These are phyloP conservation scores for Ptilonorhynchus violaceus DNA, from an alignment of 2,113 vertebrate species.

Conservation along the genomic window DNA sequence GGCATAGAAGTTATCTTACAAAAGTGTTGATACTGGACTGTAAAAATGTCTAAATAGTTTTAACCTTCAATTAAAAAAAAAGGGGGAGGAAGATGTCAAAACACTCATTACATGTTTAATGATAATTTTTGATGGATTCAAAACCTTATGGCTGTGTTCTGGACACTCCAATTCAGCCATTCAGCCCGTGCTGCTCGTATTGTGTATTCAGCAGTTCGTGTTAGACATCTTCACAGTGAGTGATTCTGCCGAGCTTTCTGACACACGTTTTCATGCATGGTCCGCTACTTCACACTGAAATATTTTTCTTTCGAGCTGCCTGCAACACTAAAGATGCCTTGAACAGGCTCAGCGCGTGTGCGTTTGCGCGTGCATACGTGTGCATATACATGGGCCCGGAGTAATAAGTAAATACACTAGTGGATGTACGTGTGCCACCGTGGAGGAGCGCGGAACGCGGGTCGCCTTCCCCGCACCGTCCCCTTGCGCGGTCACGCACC, in stretches of 20 bases:
- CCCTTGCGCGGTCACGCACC: neutral
- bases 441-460: neutral
- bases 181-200: conserved; percentile 49
- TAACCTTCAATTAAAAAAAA: conserved; percentile 8
- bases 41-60: neutral
- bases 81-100: neutral
- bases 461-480: neutral
- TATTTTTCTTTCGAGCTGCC: conserved; percentile 7
- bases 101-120: conserved; percentile 50
- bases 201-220: conserved; percentile 73
- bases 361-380: accelerated
- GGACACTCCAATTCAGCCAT: conserved; percentile 58
- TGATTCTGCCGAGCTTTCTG: conserved; percentile 64
- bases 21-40: neutral
- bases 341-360: neutral
- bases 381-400: accelerated
- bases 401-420: accelerated
- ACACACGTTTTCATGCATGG: conserved; percentile 78
- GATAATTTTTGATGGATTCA: conserved; percentile 63
- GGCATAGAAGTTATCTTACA: neutral
- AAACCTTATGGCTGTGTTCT: conserved; percentile 48
- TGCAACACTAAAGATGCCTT: conserved; percentile 74
- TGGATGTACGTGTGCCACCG: accelerated
- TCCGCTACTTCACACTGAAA: conserved; percentile 57
- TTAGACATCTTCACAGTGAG: conserved; percentile 74